phyloP scores from a whole-genome alignment of 2,888 invertebrate genomes.

The Thumatha senex region DNA sequence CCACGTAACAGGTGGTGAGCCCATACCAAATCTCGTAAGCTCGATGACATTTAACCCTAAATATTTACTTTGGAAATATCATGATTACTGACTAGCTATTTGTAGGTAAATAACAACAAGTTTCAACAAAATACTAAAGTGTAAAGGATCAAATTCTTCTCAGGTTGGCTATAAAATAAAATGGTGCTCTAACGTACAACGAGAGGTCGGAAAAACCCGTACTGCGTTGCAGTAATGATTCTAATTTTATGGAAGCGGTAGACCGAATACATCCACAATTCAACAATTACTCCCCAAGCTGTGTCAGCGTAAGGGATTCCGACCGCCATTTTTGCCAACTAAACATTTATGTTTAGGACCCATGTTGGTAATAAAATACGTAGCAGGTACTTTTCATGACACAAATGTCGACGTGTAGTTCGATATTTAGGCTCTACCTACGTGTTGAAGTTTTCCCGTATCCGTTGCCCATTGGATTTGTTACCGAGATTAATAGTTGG shows the following conservation, averaged over 20 bases:
- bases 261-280: constrained; percentile 27
- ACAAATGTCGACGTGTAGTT: too few species aligned
- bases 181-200: constrained; percentile 9
- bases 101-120: constrained; percentile 10
- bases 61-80: constrained; percentile 6
- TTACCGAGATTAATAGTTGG: too few species aligned
- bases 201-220: background rate
- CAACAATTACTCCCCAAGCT: constrained; percentile 33
- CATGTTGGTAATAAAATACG: background rate
- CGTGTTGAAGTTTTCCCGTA: too few species aligned
- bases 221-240: constrained; percentile 27
- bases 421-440: too few species aligned
- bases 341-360: constrained; percentile 26
- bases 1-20: too few species aligned
- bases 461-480: too few species aligned
- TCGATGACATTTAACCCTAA: constrained; percentile 3
- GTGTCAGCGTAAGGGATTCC: constrained; percentile 34
- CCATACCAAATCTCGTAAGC: too few species aligned
- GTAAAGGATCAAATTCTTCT: background rate
- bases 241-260: constrained; percentile 37
- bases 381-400: too few species aligned
- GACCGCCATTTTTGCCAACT: constrained; percentile 22
- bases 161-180: constrained; percentile 8
- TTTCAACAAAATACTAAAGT: constrained; percentile 4
- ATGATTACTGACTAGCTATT: constrained; percentile 1